phyloP scores from a whole-genome alignment of 2,888 invertebrate species.

The Diadegma fenestrale region DNA sequence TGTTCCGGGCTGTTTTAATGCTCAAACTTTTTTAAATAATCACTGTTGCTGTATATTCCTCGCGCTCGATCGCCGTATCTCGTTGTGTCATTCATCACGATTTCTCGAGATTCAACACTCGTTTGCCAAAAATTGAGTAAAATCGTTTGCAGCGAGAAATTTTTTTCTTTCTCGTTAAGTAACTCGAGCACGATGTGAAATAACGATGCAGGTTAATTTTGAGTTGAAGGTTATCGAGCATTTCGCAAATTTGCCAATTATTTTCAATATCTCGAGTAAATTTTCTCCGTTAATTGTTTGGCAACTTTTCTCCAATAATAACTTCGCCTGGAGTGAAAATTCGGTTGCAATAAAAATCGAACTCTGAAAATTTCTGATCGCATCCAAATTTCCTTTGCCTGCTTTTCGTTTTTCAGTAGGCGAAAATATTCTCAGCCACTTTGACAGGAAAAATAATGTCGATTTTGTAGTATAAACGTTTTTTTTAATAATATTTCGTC shows the following conservation, averaged over 20 bases:
- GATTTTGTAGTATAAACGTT: no score
- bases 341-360: neutral
- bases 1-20: constrained; percentile 61
- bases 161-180: neutral
- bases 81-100: neutral
- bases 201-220: neutral
- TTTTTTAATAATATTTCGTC: neutral
- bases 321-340: neutral
- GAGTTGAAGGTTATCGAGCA: neutral
- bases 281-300: neutral
- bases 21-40: neutral
- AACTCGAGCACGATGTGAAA: neutral
- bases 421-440: neutral
- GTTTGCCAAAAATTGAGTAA: neutral
- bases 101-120: neutral
- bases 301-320: neutral
- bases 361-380: neutral
- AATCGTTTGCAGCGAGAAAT: neutral
- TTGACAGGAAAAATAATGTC: neutral
- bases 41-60: constrained; percentile 1
- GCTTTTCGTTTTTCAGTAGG: neutral
- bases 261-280: neutral
- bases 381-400: neutral
- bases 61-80: neutral
- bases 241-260: neutral